Evolutionary conservation across 2,113 vertebrate species (phyloP).

Genomic region (Capreolus pygargus): DNA sequence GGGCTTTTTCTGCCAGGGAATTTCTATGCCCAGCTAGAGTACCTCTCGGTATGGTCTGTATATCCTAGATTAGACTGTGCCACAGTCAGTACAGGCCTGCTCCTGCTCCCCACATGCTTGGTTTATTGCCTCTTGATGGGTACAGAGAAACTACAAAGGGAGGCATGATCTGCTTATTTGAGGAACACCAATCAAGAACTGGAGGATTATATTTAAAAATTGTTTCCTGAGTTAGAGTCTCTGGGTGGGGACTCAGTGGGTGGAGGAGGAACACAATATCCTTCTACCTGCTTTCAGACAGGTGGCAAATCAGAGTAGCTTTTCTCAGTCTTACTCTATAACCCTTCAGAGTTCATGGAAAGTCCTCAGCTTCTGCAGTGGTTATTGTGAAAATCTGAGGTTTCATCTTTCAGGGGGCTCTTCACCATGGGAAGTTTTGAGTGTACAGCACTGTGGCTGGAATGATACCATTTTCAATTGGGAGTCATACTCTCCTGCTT

Average conservation of each 20-base stretch:
- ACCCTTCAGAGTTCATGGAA: background rate
- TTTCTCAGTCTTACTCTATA: background rate
- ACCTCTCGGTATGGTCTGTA: background rate
- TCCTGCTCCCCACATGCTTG: too few relatives aligned
- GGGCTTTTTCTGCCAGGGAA: background rate
- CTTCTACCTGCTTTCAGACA: background rate
- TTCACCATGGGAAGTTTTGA: background rate
- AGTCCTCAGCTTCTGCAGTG: background rate
- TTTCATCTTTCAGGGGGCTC: background rate
- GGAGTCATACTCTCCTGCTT: background rate
- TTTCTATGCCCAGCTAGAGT: background rate
- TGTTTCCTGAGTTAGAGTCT: background rate
- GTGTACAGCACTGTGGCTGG: background rate
- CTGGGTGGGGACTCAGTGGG: background rate
- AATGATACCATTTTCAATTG: background rate
- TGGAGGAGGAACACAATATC: background rate
- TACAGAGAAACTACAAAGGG: background rate
- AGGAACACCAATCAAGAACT: background rate
- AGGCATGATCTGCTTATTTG: background rate
- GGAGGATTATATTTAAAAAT: background rate
- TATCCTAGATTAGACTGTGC: background rate
- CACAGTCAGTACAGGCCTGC: background rate
- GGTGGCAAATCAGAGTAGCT: background rate
- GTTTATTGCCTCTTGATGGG: background rate
- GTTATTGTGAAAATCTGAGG: background rate